Percentiles rank a stretch among this genome's conserved stretches.
phyloP scores from a whole-genome alignment of 2,113 vertebrate genomes.

The Excalfactoria chinensis region DNA sequence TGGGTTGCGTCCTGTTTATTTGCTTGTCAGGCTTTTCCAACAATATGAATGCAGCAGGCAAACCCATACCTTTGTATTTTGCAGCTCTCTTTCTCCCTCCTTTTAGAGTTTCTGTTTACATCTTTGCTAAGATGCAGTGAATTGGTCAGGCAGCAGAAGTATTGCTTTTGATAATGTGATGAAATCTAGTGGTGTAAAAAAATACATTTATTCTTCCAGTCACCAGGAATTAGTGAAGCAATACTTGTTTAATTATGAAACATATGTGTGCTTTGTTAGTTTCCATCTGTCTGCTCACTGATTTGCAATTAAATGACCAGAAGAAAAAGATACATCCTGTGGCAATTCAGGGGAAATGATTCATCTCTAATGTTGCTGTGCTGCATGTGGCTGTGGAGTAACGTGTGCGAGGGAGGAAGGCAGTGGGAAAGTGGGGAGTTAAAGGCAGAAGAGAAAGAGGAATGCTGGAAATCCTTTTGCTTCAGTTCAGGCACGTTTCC shows the following conservation, averaged over 20 bases:
- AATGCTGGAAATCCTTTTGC: neutral
- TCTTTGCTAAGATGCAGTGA: constrained; percentile 21
- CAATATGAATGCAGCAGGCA: neutral
- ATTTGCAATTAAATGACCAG: constrained; percentile 74
- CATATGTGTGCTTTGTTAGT: constrained; percentile 59
- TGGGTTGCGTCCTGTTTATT: neutral
- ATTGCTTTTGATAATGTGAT: constrained; percentile 15
- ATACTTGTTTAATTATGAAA: constrained; percentile 70
- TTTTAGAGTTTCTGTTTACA: neutral
- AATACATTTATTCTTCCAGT: constrained; percentile 66
- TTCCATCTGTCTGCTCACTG: constrained; percentile 56
- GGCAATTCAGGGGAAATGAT: constrained; percentile 40
- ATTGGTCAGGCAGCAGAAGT: constrained; percentile 3
- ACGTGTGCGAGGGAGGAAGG: neutral
- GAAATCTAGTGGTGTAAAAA: constrained; percentile 56
- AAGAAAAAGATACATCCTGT: constrained; percentile 64
- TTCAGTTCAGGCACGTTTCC: neutral
- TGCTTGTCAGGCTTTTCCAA: neutral
- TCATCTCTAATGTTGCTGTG: constrained; percentile 55
- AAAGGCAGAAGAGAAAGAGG: neutral
- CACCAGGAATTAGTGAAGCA: constrained; percentile 70
- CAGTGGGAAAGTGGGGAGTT: neutral
- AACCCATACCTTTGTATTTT: neutral
- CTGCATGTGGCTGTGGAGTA: neutral
- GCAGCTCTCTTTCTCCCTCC: neutral